Base-by-base conservation (phyloP, 2,113 vertebrate genomes). In the Sapajus apella region DNA sequence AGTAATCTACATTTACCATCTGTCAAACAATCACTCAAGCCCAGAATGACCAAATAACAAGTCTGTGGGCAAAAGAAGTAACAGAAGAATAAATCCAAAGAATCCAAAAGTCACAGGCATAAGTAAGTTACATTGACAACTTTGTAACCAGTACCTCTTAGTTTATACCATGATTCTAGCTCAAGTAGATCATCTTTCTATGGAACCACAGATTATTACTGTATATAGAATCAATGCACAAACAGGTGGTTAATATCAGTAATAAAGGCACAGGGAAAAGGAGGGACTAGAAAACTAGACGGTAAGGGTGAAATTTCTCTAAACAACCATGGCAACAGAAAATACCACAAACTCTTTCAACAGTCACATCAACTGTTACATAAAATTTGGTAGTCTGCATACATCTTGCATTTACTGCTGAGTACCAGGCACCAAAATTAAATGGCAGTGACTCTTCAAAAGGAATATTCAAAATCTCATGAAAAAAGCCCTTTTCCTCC, bases 401-500 rank as follows among this genome's bases (percentile, higher is more conserved):
- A 72, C n/a, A 27, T 79, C 68, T 56, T 91, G 56, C 14, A 90
- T 30, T 95, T 95, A 79, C 45, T 52, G 47, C 92, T 37, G 52
- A 87, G 43, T 72, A 27, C 27, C 40, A 77, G 45, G 30, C 87
- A 84, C 17, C 85, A 52, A 97, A 88, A 75, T 79, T 47, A 96
- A 84, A 55, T 40, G 80, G 55, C 16, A 82, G 37, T 72, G 89
- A 70, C 64, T 89, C 90, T 82, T 97, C 23, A 88, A 43, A 90
- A 95, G 50, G 37, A 77, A 52, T 56, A 94, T 81, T 90, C 30
- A 89, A 64, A 95, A 95, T 25, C 11, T 35, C 87, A 90, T 61
- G 81, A 84, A 92, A 97, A 64, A 91, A 87, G 25, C 30, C 95
- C 72, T 77, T 95, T 86, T 70, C 16, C 86, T 90, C 81, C 30